phyloP scores from a whole-genome alignment of 2,888 invertebrate species.

The Mantis religiosa region DNA sequence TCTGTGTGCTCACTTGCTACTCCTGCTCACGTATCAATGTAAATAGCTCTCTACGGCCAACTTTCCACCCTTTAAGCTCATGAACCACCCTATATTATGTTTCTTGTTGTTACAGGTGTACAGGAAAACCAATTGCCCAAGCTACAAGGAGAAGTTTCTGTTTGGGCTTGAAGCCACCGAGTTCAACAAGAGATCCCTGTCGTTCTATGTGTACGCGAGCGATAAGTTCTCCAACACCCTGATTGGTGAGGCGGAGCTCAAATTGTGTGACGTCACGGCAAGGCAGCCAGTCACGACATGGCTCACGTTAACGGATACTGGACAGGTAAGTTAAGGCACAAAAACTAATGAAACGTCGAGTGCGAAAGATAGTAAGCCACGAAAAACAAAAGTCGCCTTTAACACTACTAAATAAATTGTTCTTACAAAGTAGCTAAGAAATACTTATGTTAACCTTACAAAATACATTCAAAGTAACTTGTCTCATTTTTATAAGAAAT shows the following conservation, averaged over 20 bases:
- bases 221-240: conserved; percentile 61
- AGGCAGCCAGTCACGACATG: conserved; percentile 70
- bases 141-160: conserved; percentile 73
- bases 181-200: conserved; percentile 54
- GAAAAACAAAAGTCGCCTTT: too few species aligned
- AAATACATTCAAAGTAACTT: too few species aligned
- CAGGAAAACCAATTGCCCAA: conserved; percentile 63
- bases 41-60: too few species aligned
- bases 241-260: conserved; percentile 64
- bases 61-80: too few species aligned
- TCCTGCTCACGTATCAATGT: too few species aligned
- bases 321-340: conserved; percentile 50
- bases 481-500: too few species aligned
- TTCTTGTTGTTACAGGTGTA: conserved; percentile 50
- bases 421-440: too few species aligned
- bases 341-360: too few species aligned
- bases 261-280: conserved; percentile 59
- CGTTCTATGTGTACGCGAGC: conserved; percentile 64
- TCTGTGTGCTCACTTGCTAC: too few species aligned
- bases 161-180: conserved; percentile 59
- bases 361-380: too few species aligned
- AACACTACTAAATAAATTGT: too few species aligned
- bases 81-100: neutral
- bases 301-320: conserved; percentile 70
- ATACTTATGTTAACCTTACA: too few species aligned